Evolutionary conservation across 2,888 invertebrate species (phyloP).

Genomic region (Clistopyga incitator): DNA sequence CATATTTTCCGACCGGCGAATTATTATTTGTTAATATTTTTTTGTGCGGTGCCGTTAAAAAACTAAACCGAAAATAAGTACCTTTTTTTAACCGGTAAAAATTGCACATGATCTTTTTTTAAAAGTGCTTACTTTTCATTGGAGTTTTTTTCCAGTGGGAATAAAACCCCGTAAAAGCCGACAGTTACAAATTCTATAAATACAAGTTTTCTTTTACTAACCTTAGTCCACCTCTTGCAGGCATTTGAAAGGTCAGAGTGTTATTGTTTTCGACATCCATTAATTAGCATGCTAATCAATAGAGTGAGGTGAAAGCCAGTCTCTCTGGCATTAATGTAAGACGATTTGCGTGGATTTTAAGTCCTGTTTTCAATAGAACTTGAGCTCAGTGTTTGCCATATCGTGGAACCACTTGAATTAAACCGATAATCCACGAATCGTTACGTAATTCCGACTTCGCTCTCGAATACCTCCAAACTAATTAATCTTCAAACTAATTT

Average conservation of each 20-base stretch:
- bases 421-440: not conserved
- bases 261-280: not conserved
- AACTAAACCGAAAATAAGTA: too few species aligned
- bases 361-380: not conserved
- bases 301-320: slow-evolving; percentile 15
- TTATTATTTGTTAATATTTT: too few species aligned
- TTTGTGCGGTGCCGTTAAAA: too few species aligned
- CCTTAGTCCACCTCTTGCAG: not conserved
- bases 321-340: not conserved
- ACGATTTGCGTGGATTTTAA: not conserved
- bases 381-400: not conserved
- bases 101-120: too few species aligned
- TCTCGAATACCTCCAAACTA: too few species aligned
- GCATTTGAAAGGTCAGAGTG: slow-evolving; percentile 9
- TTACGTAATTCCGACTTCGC: not conserved
- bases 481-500: too few species aligned
- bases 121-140: too few species aligned
- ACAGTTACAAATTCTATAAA: not conserved
- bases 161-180: not conserved
- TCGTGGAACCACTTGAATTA: not conserved
- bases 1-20: too few species aligned
- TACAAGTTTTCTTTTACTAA: not conserved
- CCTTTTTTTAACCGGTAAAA: too few species aligned
- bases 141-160: too few species aligned
- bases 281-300: slow-evolving; percentile 18